A percentile compares a stretch with the other conserved stretches of the same genome.
These are phyloP conservation scores for Pygathrix nemaeus DNA, from an alignment of 2,113 vertebrate species.

Conservation along the genomic window DNA sequence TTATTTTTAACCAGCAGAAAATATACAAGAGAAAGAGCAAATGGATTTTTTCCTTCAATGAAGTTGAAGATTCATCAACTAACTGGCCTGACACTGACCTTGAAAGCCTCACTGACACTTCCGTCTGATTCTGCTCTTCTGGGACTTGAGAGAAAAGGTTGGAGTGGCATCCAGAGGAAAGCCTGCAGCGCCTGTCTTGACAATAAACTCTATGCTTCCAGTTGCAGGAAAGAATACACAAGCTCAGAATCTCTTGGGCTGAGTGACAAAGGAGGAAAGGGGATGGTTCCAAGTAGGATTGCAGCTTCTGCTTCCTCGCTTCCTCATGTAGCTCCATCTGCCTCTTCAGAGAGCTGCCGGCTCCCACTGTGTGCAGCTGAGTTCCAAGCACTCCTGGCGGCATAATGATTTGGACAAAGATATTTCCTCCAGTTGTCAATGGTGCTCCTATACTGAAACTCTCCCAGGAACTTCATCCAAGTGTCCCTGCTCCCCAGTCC, in stretches of 20 bases:
- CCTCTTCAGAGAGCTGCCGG: constrained; percentile 63
- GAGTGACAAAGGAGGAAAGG: constrained; percentile 42
- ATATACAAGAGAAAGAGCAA: constrained; percentile 1
- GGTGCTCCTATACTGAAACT: constrained; percentile 31
- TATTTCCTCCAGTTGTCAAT: constrained; percentile 69
- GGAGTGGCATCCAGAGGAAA: not conserved
- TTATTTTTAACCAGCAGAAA: constrained; percentile 52
- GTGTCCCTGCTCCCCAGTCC: not conserved
- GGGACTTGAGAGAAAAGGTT: not conserved
- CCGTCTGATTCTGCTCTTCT: not conserved
- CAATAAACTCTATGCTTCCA: not conserved
- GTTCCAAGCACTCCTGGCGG: constrained; percentile 71
- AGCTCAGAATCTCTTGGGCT: constrained; percentile 20
- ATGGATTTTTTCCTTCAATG: not conserved
- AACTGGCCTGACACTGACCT: not conserved
- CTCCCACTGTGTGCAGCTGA: constrained; percentile 79
- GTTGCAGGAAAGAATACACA: not conserved
- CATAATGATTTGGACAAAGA: constrained; percentile 57
- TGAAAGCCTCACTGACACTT: not conserved
- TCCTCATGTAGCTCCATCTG: constrained; percentile 56
- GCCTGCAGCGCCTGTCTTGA: not conserved
- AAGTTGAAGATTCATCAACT: not conserved
- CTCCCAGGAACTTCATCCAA: constrained; percentile 50
- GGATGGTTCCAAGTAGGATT: constrained; percentile 12
- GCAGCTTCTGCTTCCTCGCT: constrained; percentile 18